A percentile compares a stretch with the other conserved stretches of the same genome.
Evolutionary conservation across 2,888 invertebrate genomes (phyloP).

Genomic region (Ophion obscuratus): DNA sequence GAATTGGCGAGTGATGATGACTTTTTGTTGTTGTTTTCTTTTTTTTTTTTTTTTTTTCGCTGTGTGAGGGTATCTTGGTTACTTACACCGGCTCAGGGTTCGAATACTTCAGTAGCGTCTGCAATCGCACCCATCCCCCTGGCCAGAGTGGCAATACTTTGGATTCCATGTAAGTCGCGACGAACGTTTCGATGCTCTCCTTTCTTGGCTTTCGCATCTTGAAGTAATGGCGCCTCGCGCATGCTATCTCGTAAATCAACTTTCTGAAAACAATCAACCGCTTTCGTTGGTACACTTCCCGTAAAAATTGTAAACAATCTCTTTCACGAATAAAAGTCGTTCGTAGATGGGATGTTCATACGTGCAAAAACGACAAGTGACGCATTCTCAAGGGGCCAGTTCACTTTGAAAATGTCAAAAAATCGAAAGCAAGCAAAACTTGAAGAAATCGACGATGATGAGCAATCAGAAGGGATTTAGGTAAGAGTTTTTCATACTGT

Average conservation of each 20-base stretch:
- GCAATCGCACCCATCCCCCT: conserved; percentile 88
- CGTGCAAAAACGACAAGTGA: background rate
- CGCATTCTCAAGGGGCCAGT: too few species aligned
- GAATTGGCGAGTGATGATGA: conserved; percentile 42
- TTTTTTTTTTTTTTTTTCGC: conserved; percentile 27
- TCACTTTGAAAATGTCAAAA: too few species aligned
- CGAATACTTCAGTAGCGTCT: conserved; percentile 85
- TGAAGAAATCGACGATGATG: too few species aligned
- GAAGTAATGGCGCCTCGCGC: conserved; percentile 81
- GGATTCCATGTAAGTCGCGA: conserved; percentile 86
- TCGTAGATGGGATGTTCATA: background rate
- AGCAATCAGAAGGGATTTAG: too few species aligned
- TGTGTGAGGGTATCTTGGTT: conserved; percentile 55
- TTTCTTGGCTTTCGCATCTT: conserved; percentile 84
- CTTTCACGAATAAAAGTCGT: background rate
- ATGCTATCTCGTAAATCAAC: conserved; percentile 78
- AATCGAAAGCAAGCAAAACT: too few species aligned
- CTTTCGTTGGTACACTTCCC: background rate
- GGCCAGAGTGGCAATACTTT: conserved; percentile 89
- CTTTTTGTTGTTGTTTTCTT: conserved; percentile 12
- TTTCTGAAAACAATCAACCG: conserved; percentile 69
- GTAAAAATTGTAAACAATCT: background rate
- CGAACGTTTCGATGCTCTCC: conserved; percentile 85
- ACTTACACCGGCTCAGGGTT: conserved; percentile 78
- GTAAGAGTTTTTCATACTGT: too few species aligned